Evolutionary conservation across 2,797 vertebrate genomes (phyloP).

Genomic region (Enteromius unitaeniatus): DNA sequence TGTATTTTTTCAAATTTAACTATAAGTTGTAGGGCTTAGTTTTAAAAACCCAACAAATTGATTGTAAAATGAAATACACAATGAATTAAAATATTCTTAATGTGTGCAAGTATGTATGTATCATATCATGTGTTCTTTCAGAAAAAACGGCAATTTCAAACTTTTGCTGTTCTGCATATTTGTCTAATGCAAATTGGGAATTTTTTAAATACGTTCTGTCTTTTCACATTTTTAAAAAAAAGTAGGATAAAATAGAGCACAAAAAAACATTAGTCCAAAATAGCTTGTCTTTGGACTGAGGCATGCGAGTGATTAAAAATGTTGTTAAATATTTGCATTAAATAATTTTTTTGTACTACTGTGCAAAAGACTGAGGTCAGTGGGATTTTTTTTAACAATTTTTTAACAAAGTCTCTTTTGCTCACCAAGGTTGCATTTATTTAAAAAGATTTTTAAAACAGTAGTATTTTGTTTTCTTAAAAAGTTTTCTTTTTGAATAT

Average conservation of each 20-base stretch:
- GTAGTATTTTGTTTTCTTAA: not conserved
- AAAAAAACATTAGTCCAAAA: not conserved
- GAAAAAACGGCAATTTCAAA: not conserved
- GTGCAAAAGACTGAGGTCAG: not conserved
- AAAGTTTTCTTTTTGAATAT: not conserved
- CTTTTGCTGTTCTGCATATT: not conserved
- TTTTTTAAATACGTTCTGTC: not conserved
- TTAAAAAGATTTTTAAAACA: not conserved
- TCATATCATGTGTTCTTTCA: not conserved
- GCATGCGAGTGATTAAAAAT: not conserved
- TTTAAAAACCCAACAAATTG: not conserved
- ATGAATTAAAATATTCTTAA: not conserved
- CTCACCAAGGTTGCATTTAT: not conserved
- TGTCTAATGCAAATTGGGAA: not conserved
- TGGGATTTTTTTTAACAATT: not conserved
- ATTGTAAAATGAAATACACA: not conserved
- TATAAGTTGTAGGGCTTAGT: not conserved
- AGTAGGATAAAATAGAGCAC: not conserved
- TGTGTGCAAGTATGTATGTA: not conserved
- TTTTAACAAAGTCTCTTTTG: not conserved
- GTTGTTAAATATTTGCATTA: not conserved
- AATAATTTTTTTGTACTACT: not conserved
- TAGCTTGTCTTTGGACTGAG: not conserved
- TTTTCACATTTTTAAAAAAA: not conserved
- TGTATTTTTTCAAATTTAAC: conserved; percentile 11